Base-by-base conservation (phyloP, 2,113 vertebrate genomes). In the Gymnarchus niloticus region DNA sequence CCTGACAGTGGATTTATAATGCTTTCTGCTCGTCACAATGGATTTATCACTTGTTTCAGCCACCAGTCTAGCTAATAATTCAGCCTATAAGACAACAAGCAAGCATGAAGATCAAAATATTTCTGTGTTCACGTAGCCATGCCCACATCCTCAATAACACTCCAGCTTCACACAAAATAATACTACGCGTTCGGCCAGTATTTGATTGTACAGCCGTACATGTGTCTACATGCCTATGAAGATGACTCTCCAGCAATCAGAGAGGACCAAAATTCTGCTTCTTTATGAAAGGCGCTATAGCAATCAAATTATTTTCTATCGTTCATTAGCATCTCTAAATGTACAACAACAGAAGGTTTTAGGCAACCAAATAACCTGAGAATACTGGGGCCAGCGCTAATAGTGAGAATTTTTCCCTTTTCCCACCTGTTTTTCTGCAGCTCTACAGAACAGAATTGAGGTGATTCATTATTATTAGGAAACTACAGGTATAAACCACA, bases 11-110 rank as follows among this genome's bases (percentile, higher is more conserved):
- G 9, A 48, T 19, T n/a, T 46, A 78, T n/a, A 77, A 54, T 3
- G 28, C 37, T 41, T 57, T 83, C 17, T 84, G 33, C 54, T 19
- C 49, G 21, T 51, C 52, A 54, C 19, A 56, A 25, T 44, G 7
- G 23, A 57, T 85, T 73, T n/a, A 23, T 21, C 14, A 76, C 21
- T n/a, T 48, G 52, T 85, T 80, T 85, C 17, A 78, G 19, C 54
- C 69, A 85, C 37, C 37, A 25, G 23, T 80, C 84, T 57, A 73
- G 9, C 0, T 14, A 56, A 56, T 8, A 78, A 46, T 48, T 23
- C 23, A 82, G 49, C 28, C 25, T 12, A 76, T 33, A 77, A 37
- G 3, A 59, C 44, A 57, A 48, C 37, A 48, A 19, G 7, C 33
- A 46, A 33, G 44, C 28, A 6, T 83, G 25, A 8, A 83, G 41